Evolutionary conservation across 2,888 invertebrate species (phyloP).

Genomic region (Apamea sordens): DNA sequence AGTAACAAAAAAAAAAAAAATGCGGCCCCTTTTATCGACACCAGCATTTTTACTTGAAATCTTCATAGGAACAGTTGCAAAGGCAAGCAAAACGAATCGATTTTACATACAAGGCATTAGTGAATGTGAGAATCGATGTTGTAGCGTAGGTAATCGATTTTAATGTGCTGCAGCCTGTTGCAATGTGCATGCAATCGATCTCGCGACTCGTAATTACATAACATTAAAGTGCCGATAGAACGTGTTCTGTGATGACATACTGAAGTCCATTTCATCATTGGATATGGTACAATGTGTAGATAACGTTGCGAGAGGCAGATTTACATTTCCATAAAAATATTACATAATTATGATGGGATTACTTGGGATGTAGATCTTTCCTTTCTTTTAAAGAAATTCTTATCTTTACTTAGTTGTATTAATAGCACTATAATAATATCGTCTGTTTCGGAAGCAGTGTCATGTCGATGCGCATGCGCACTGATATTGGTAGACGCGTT

Average conservation of each 20-base stretch:
- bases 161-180: conserved; percentile 50
- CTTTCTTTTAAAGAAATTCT: background rate
- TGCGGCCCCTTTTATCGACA: background rate
- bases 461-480: conserved; percentile 9
- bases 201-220: conserved; percentile 46
- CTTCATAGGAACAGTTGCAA: background rate
- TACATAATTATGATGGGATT: background rate
- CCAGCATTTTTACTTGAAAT: background rate
- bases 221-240: conserved; percentile 51
- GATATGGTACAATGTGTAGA: conserved; percentile 1
- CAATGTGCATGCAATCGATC: conserved; percentile 55
- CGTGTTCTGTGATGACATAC: conserved; percentile 54
- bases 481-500: background rate
- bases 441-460: background rate
- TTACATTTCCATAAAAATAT: conserved; percentile 19
- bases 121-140: conserved; percentile 47
- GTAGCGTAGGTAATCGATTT: conserved; percentile 33
- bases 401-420: background rate
- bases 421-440: conserved; percentile 2
- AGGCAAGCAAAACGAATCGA: conserved; percentile 24
- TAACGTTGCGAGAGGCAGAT: conserved; percentile 6
- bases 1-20: background rate
- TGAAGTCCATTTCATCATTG: conserved; percentile 50
- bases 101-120: conserved; percentile 1
- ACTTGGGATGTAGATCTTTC: background rate